Base-by-base conservation (phyloP, 2,888 invertebrate species). In the Hetaerina titia region DNA sequence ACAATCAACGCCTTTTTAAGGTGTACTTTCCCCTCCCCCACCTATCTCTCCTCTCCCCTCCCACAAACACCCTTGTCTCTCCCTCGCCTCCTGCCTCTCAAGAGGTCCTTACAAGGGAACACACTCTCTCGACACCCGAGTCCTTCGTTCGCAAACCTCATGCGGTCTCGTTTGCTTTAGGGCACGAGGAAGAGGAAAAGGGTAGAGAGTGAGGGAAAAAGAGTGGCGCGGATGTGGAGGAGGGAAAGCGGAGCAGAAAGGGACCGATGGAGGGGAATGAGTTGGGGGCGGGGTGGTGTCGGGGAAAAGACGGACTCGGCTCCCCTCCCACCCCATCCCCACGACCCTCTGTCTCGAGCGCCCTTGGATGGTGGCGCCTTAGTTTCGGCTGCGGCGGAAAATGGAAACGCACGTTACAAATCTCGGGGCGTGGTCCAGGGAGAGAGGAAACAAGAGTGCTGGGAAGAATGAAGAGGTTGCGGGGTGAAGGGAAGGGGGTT, bases 401-500 rank as follows among this genome's bases (percentile, higher is more conserved):
- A 69, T 56, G 69, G 56, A 92, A 92, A 56, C 56, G 64, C 74
- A 45, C 69, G 31, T 69, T 92, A 92, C 69, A 64, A 57, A 92
- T 92, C 69, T 92, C 69, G 64, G 92, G 92, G 92, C 92, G 92
- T 92, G 92, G 92, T 92, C 92, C 57, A 69, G 45, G 64, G 64
- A 74, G 69, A 31, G 15, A 63, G 25, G n/a, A 31, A n/a, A n/a
- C 13, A 56, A n/a, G 69, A 13, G 74, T 8, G 56, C 25, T 25
- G 31, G 31, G 45, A 60, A 17, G 56, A 69, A 92, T 89, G 31
- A 19, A 45, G 69, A 22, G 64, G 15, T 69, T 69, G 7, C 25
- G 25, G 58, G 60, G 88, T 31, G 89, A 15, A 89, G 89, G 22
- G 57, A 56, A 25, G 25, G 58, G 88, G 25, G 89, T 11, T 19